A percentile compares a stretch with the other conserved stretches of the same genome.
These are phyloP conservation scores for Myotis findleyi DNA, from an alignment of 2,797 vertebrate species.

Conservation along the genomic window DNA sequence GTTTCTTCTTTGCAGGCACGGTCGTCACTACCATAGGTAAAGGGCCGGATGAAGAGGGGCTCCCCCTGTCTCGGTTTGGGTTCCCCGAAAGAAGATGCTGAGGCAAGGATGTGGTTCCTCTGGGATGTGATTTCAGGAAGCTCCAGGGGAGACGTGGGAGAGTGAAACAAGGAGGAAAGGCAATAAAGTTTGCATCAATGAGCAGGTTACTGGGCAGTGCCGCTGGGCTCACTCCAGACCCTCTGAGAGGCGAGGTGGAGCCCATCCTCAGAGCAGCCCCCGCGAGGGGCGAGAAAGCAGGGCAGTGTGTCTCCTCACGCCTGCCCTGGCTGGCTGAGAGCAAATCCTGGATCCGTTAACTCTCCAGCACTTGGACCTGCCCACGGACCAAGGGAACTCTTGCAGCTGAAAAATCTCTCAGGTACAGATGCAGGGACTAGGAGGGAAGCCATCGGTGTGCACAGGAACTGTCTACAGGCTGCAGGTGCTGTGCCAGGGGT, in stretches of 20 bases:
- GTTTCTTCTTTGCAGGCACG: constrained; percentile 96
- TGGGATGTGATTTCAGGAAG: not conserved
- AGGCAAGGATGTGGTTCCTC: not conserved
- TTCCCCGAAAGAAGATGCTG: not conserved
- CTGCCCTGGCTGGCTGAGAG: not conserved
- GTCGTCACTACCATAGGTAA: constrained; percentile 97
- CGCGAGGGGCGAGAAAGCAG: accelerated
- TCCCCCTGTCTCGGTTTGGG: not conserved
- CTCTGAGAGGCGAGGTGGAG: not conserved
- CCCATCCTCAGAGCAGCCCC: not conserved
- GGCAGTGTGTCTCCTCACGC: not conserved
- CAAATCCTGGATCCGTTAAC: not conserved
- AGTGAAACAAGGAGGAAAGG: not conserved
- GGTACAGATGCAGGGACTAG: not conserved
- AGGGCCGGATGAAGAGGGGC: not conserved
- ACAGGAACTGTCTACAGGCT: not conserved
- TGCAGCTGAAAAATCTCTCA: not conserved
- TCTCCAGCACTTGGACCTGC: not conserved
- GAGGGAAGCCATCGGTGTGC: not conserved
- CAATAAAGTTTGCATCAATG: not conserved
- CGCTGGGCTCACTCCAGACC: not conserved
- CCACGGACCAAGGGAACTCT: not conserved
- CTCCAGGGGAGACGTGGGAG: not conserved
- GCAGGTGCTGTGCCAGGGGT: not conserved
- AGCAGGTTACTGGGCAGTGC: not conserved